These are phyloP conservation scores for Corythornis cristatus DNA, from an alignment of 2,113 vertebrate species.

Conservation along the genomic window DNA sequence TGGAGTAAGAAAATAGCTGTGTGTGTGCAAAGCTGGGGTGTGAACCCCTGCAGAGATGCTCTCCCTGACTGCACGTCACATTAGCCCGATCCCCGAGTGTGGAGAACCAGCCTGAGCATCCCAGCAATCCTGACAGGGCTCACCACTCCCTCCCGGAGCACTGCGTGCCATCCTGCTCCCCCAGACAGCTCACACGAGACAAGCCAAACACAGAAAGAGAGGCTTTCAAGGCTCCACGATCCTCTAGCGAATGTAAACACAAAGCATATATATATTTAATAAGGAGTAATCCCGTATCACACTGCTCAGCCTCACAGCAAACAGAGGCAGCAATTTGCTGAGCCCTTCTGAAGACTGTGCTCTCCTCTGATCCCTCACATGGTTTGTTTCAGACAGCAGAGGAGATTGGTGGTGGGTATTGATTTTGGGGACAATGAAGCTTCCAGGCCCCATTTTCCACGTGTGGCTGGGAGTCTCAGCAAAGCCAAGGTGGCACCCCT, in stretches of 20 bases:
- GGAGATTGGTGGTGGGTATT: neutral
- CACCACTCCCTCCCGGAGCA: fast-evolving
- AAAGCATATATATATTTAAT: neutral
- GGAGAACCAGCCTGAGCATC: fast-evolving
- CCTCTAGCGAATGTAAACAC: neutral
- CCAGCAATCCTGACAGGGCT: fast-evolving
- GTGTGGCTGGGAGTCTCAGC: neutral
- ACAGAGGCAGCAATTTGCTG: neutral
- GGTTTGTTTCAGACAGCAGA: neutral
- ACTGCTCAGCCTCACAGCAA: neutral
- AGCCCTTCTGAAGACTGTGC: neutral
- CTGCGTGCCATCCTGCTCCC: fast-evolving
- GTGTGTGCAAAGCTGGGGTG: neutral
- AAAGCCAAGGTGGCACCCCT: fast-evolving
- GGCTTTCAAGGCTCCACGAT: neutral
- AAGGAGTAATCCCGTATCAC: neutral
- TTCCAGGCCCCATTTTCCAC: neutral
- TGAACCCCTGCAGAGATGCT: neutral
- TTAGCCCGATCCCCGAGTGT: fast-evolving
- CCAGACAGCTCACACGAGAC: neutral
- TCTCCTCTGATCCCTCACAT: neutral
- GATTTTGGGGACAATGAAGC: neutral
- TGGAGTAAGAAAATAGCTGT: too few relatives aligned
- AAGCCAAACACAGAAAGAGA: neutral
- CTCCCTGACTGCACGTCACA: fast-evolving